Conservation (phyloP, 2,113 vertebrate genomes). For the Cinclus cinclus region DNA sequence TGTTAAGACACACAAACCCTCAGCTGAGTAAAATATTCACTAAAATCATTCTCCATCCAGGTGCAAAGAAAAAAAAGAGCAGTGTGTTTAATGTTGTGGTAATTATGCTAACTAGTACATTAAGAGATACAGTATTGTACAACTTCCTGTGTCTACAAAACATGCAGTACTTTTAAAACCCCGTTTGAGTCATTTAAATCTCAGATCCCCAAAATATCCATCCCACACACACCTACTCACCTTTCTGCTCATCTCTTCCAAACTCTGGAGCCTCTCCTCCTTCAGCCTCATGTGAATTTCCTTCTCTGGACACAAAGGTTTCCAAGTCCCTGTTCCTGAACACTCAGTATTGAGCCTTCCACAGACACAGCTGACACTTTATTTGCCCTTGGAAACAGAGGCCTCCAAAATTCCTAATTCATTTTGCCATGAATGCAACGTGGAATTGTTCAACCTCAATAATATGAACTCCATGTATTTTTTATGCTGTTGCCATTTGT, state of each 20-base stretch:
- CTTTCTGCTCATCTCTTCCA: not conserved
- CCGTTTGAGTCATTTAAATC: not conserved
- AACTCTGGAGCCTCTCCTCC: not conserved
- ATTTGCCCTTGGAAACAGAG: not conserved
- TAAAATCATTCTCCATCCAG: not conserved
- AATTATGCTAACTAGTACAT: not conserved
- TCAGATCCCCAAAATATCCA: not conserved
- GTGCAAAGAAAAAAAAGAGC: not conserved
- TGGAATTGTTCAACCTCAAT: not conserved
- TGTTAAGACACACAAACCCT: not conserved
- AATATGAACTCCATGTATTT: not conserved
- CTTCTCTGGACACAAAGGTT: not conserved
- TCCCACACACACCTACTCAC: not conserved
- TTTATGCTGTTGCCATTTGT: not conserved
- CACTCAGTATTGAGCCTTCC: not conserved
- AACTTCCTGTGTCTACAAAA: not conserved
- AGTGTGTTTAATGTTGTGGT: not conserved
- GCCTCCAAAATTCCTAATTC: not conserved
- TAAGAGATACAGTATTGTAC: not conserved
- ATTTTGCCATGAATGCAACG: not conserved
- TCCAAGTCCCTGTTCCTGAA: not conserved
- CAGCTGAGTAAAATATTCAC: not conserved
- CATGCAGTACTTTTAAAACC: not conserved
- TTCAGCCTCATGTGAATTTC: not conserved
- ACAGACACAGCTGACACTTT: not conserved